Evolutionary conservation across 2,797 vertebrate genomes (phyloP), one percentile per base, ranked within the genome.

Genomic region (Erpetoichthys calabaricus): DNA sequence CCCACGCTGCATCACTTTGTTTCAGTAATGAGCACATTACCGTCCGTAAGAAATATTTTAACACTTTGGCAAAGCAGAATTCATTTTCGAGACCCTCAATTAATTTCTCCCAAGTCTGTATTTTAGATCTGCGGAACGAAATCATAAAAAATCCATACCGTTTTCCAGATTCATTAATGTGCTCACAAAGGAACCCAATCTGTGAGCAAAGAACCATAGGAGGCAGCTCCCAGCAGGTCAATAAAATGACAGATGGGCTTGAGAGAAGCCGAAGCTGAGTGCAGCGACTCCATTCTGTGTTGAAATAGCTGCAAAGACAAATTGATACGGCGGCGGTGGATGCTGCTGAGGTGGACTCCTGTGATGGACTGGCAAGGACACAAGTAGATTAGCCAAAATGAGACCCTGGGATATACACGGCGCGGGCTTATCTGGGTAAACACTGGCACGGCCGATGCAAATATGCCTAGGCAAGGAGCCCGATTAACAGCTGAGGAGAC

Each of bases 211-310:
- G 57, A 73, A 70, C 57, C 56, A 59, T 25, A 59, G 58, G 57
- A 59, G 50, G 1, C 63, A 66, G 69, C 64, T 68, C 62, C 58
- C 2, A 56, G 53, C 8, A 50, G 59, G 66, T 77, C 73, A 71
- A 67, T 73, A 74, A 68, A 68, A 67, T 69, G 67, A 69, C 62
- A 46, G 64, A 68, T 73, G 69, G 63, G 63, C 71, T 67, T 66
- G 51, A 77, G 67, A 47, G 62, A 62, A 69, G 50, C 58, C 65
- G 63, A 60, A 72, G 62, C 51, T 62, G 62, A 68, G 60, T 66
- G 56, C 60, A 73, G 59, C 58, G 53, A 63, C 65, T 68, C 55
- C 47, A 45, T 59, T 59, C 44, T 5, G 56, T 65, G 57, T 61
- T 69, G 68, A 74, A 73, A 75, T 7, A 70, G 66, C 65, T 69